Base-by-base conservation (phyloP, 1,140 invertebrate genomes). In the Diachasmimorpha longicaudata region DNA sequence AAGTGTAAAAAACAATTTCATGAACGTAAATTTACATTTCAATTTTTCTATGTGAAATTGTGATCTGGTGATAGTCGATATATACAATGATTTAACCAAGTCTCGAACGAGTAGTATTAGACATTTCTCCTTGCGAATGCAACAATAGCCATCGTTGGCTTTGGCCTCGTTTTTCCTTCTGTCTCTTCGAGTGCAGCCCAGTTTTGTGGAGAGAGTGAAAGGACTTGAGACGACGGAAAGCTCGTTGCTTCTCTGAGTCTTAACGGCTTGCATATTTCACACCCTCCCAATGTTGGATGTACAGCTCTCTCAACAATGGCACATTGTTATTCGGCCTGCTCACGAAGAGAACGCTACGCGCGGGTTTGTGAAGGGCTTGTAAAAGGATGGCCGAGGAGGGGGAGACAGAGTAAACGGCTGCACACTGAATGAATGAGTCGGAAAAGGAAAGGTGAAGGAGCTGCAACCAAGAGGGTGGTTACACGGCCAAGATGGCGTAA, bases 251-350 rank as follows among this genome's bases (percentile, higher is more conserved):
- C 72, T 78, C 76, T 46, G 63, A 80, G 80, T 82, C 81, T 82
- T 82, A 82, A 82, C 77, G 77, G 81, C 81, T 78, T 84, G 81
- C 81, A 85, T 85, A 86, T 85, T 85, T 86, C 81, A 83, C 80
- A 79, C 78, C 79, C 44, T 37, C 36, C 31, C 36, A 79, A 83
- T 86, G 80, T 81, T 79, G 79, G 80, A 82, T 84, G 81, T 82
- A 79, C 80, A 77, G 79, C 31, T 36, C 66, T 23, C 31, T 75
- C 72, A 81, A 86, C 82, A 83, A 84, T 82, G 79, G 75, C 79
- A 80, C 82, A 86, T 86, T 85, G 82, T 85, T 84, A 80, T 81
- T 82, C 76, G 81, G 74, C 79, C 78, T 78, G 79, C 36, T 39
- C 46, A 36, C 21, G 23, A 63, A 63, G 58, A 63, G 58, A 63